These are phyloP conservation scores for Drosophila athabasca DNA, from an alignment of 1,140 invertebrate species.

Conservation along the genomic window DNA sequence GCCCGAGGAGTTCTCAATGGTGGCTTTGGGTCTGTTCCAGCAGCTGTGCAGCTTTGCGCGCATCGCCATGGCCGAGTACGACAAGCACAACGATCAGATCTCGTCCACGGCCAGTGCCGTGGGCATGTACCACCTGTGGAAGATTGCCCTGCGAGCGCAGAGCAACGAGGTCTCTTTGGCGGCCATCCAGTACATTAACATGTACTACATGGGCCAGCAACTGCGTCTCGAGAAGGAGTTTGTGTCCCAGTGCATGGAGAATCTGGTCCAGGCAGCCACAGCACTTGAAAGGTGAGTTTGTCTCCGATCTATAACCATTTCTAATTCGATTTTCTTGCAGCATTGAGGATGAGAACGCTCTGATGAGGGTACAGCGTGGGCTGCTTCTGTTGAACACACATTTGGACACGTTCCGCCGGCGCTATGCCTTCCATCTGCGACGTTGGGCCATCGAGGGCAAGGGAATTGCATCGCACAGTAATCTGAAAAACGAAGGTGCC, in stretches of 20 bases:
- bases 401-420: slow-evolving; percentile 94
- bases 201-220: slow-evolving; percentile 95
- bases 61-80: slow-evolving; percentile 86
- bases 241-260: slow-evolving; percentile 95
- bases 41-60: slow-evolving; percentile 94
- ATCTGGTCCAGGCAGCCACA: slow-evolving; percentile 91
- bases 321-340: slow-evolving; percentile 10
- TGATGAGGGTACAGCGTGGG: slow-evolving; percentile 95
- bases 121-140: slow-evolving; percentile 97
- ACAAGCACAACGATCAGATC: slow-evolving; percentile 83
- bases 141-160: slow-evolving; percentile 93
- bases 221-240: slow-evolving; percentile 96
- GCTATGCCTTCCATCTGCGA: slow-evolving; percentile 93
- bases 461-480: slow-evolving; percentile 89
- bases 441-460: slow-evolving; percentile 93
- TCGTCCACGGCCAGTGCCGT: slow-evolving; percentile 86
- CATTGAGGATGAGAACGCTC: slow-evolving; percentile 87
- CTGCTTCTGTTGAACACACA: slow-evolving; percentile 94
- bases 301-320: neutral
- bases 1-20: slow-evolving; percentile 95
- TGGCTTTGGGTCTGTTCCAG: slow-evolving; percentile 94
- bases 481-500: slow-evolving; percentile 84
- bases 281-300: slow-evolving; percentile 85
- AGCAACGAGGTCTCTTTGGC: slow-evolving; percentile 97
- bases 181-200: slow-evolving; percentile 96